Base-by-base conservation (phyloP, 2,797 vertebrate genomes). In the Diplodus sargus region DNA sequence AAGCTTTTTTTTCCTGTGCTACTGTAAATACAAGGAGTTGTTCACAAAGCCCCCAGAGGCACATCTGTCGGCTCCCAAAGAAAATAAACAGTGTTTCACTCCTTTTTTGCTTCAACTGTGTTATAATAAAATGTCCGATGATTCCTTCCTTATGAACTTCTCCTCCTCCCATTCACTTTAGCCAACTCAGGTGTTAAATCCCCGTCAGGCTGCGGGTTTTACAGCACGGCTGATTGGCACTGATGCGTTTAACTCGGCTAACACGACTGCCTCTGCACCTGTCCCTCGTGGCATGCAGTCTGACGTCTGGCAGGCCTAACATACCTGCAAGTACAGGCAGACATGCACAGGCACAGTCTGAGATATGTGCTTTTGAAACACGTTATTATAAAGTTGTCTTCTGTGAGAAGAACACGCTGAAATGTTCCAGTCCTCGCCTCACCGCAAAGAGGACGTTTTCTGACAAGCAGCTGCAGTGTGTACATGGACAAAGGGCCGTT, bases 91-190 rank as follows among this genome's bases (percentile, higher is more conserved):
- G 4, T 58, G 3, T 25, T 68, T 13, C 1, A 7, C 63, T 58
- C 42, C 58, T 67, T 30, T 30, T 76, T 60, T 76, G 23, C 56
- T 80, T 47, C 59, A 80, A 49, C 64, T 88, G 73, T 77, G 47
- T 28, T 68, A 70, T 62, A 60, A 73, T 13, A 45, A 74, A 62
- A 76, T 13, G 5, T 14, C 45, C 18, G 9, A 30, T 47, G 51
- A 72, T 77, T 59, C n/a, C 5, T 48, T 80, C 23, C 42, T 23
- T n/a, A 0, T 34, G 34, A 34, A 1, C 39, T 58, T 60, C 60
- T 42, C 56, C 39, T 63, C 47, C 28, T 65, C 45, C 11, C 47
- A 9, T 51, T 51, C 47, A 42, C 17, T 47, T 61, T 16, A 30
- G 45, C 61, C 16, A 13, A 10, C 71, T 1, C 7, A 67, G 69